phyloP scores from a whole-genome alignment of 1,140 invertebrate species.

The Drosophila nikananu region DNA sequence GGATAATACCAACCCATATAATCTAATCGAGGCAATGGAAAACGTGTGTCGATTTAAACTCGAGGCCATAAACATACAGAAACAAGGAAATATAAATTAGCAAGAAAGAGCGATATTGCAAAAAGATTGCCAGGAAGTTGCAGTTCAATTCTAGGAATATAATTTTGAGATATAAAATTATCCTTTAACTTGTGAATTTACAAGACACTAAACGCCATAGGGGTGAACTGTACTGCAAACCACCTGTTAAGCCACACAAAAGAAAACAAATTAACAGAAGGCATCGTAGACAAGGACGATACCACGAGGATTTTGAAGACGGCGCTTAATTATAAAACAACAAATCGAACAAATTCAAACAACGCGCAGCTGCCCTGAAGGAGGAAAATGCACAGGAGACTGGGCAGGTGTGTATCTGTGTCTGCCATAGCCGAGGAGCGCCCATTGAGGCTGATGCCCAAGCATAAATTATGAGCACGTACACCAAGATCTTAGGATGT shows the following conservation, averaged over 20 bases:
- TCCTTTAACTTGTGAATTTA: neutral
- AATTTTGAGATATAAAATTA: neutral
- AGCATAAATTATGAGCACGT: slow-evolving; percentile 77
- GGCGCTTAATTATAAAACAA: slow-evolving; percentile 76
- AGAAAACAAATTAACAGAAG: slow-evolving; percentile 49
- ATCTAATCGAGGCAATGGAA: slow-evolving; percentile 70
- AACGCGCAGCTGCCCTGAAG: slow-evolving; percentile 57
- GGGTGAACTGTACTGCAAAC: neutral
- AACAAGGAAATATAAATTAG: slow-evolving; percentile 55
- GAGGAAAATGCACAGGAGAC: slow-evolving; percentile 40
- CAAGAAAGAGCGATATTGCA: slow-evolving; percentile 1
- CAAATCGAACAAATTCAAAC: slow-evolving; percentile 46
- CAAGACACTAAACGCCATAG: too few relatives aligned
- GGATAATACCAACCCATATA: slow-evolving; percentile 44
- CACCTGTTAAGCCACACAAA: slow-evolving; percentile 41
- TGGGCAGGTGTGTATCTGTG: slow-evolving; percentile 52
- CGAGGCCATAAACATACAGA: slow-evolving; percentile 52
- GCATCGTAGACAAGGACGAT: neutral
- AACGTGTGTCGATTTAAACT: slow-evolving; percentile 64
- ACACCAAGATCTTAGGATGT: slow-evolving; percentile 48
- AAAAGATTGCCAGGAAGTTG: neutral
- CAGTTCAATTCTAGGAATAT: neutral
- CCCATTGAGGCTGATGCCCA: slow-evolving; percentile 26
- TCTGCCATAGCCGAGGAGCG: neutral
- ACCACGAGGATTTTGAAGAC: slow-evolving; percentile 23